phyloP scores from a whole-genome alignment of 2,888 invertebrate species.

The Caenorhabditis drosophilae region DNA sequence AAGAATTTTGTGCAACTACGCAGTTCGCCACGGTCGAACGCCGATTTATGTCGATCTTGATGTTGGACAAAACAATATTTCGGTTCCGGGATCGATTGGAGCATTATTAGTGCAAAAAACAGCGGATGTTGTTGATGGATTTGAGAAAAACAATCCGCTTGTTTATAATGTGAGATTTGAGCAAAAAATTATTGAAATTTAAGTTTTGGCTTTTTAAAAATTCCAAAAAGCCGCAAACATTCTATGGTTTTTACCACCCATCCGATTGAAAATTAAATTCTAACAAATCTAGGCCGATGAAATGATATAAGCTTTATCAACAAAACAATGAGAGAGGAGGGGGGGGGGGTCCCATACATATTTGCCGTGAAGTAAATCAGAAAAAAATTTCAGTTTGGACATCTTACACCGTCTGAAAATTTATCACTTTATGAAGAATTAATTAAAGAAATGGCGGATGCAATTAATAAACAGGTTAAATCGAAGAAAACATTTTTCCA shows the following conservation, averaged over 20 bases:
- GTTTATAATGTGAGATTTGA: constrained; percentile 74
- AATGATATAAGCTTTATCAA: too few species aligned
- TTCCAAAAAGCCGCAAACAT: too few species aligned
- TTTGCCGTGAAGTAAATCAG: too few species aligned
- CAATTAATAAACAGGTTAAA: constrained; percentile 29
- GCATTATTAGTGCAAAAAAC: constrained; percentile 82
- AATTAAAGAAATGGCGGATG: constrained; percentile 82
- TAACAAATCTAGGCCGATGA: too few species aligned
- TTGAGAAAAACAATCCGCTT: constrained; percentile 85
- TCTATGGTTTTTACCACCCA: too few species aligned
- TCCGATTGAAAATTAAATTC: too few species aligned
- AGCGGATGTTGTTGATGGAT: constrained; percentile 91
- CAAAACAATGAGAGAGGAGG: constrained; percentile 1
- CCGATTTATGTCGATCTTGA: constrained; percentile 94
- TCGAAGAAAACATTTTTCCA: background rate
- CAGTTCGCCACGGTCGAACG: constrained; percentile 79
- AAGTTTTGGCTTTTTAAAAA: too few species aligned
- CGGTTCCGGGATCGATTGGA: constrained; percentile 64
- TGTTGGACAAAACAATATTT: constrained; percentile 76
- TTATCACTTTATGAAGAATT: constrained; percentile 83
- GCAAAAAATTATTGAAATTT: too few species aligned
- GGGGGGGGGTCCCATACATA: too few species aligned
- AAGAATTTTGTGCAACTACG: constrained; percentile 88
- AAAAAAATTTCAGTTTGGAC: constrained; percentile 78
- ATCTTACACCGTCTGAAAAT: constrained; percentile 81